Conservation (phyloP, 1,140 invertebrate genomes). For the Plodia interpunctella region DNA sequence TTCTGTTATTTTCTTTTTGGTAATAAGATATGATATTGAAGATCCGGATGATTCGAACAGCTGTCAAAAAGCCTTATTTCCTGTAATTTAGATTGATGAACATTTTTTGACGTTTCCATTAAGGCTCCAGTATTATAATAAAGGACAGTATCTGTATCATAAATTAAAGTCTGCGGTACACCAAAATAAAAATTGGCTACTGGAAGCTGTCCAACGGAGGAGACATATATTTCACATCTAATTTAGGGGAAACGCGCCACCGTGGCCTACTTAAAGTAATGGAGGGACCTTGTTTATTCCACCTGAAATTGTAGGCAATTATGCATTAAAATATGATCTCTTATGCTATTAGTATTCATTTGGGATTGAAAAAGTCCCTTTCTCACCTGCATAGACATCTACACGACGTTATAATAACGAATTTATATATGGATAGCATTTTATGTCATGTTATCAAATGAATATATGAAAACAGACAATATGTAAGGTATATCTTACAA, state of each 20-base stretch:
- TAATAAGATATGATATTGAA: not conserved
- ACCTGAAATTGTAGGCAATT: conserved; percentile 24
- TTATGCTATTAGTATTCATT: not conserved
- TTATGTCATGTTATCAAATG: too few relatives aligned
- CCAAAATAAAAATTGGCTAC: conserved; percentile 36
- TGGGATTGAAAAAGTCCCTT: not conserved
- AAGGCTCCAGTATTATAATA: not conserved
- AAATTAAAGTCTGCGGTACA: conserved; percentile 30
- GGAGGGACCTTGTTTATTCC: conserved; percentile 27
- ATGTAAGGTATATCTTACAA: too few relatives aligned
- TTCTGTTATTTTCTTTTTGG: too few relatives aligned
- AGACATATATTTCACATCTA: conserved; percentile 48
- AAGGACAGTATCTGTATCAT: conserved; percentile 19
- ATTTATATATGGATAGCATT: too few relatives aligned
- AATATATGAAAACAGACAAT: too few relatives aligned
- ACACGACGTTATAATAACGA: too few relatives aligned
- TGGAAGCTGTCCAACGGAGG: conserved; percentile 36
- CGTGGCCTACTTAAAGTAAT: conserved; percentile 31
- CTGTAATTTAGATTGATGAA: not conserved
- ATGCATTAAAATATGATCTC: conserved; percentile 8
- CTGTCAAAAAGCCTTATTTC: not conserved
- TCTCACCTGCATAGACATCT: too few relatives aligned
- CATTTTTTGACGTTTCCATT: not conserved
- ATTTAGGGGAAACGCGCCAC: conserved; percentile 36
- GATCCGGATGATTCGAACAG: not conserved